These are phyloP conservation scores for Cantharis flavilabris DNA, from an alignment of 2,888 invertebrate genomes.

Conservation along the genomic window DNA sequence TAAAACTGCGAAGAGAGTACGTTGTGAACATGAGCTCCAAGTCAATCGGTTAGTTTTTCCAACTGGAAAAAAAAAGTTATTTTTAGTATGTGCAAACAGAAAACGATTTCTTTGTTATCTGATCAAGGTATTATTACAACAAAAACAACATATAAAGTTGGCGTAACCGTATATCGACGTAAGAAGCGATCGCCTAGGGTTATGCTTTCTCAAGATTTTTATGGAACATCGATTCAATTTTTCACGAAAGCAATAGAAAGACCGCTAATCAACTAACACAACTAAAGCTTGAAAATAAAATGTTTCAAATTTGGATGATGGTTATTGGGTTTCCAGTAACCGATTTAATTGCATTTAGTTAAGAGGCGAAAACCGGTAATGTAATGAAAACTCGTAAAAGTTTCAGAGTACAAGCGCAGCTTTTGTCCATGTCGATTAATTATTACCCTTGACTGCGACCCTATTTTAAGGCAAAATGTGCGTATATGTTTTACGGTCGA, in stretches of 20 bases:
- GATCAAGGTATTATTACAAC: background rate
- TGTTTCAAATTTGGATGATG: background rate
- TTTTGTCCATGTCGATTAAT: conserved; percentile 12
- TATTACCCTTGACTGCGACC: conserved; percentile 7
- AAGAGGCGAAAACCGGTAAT: conserved; percentile 9
- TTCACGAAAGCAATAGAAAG: conserved; percentile 9
- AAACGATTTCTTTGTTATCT: conserved; percentile 3
- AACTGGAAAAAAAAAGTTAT: background rate
- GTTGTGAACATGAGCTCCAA: background rate
- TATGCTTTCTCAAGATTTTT: background rate
- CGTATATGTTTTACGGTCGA: conserved; percentile 9
- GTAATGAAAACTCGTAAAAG: conserved; percentile 17
- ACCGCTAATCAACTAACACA: conserved; percentile 8
- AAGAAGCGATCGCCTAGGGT: background rate
- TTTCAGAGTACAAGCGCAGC: background rate
- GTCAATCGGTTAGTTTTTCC: background rate
- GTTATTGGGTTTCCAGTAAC: background rate
- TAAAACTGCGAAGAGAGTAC: background rate
- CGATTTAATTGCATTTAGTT: conserved; percentile 1
- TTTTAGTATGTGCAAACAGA: background rate
- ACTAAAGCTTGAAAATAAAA: background rate
- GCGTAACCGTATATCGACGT: conserved; percentile 3
- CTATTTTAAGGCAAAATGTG: conserved; percentile 4
- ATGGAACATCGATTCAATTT: conserved; percentile 5
- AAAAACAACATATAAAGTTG: conserved; percentile 1